Evolutionary conservation across 2,888 invertebrate genomes (phyloP).

Genomic region (Calameuta idolon): DNA sequence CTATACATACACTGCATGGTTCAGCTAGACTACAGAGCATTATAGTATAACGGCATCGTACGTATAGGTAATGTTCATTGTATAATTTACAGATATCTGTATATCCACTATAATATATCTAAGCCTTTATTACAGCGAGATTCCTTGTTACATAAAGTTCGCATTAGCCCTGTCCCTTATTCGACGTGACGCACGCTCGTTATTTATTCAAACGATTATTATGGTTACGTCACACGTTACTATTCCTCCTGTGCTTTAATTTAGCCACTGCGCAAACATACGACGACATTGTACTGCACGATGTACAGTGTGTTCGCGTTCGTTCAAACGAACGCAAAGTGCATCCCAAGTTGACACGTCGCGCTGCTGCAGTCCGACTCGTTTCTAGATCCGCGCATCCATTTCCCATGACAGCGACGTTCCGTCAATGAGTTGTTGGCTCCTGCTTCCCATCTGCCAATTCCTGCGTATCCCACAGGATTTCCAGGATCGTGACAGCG

Average conservation of each 20-base stretch:
- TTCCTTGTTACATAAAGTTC: neutral
- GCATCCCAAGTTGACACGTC: conserved; percentile 10
- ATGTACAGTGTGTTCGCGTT: neutral
- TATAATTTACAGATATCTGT: neutral
- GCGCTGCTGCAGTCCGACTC: conserved; percentile 4
- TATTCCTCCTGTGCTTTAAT: neutral
- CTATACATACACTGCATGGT: neutral
- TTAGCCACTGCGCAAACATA: neutral
- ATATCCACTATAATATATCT: neutral
- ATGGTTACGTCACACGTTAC: neutral
- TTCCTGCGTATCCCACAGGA: conserved; percentile 37
- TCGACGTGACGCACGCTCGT: neutral
- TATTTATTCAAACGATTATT: neutral
- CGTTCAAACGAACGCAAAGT: conserved; percentile 17
- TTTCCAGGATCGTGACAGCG: conserved; percentile 14
- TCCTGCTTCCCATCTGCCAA: conserved; percentile 43
- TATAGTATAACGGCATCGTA: neutral
- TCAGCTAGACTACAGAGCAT: neutral
- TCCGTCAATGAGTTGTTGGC: conserved; percentile 36
- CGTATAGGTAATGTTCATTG: neutral
- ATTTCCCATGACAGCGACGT: conserved; percentile 49
- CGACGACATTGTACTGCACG: neutral
- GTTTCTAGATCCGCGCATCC: conserved; percentile 39
- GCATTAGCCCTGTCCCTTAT: neutral
- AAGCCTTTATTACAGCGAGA: neutral